Conservation (phyloP, 92 coral and sea anemone genomes). For the Umimayanthus chanpuru region DNA sequence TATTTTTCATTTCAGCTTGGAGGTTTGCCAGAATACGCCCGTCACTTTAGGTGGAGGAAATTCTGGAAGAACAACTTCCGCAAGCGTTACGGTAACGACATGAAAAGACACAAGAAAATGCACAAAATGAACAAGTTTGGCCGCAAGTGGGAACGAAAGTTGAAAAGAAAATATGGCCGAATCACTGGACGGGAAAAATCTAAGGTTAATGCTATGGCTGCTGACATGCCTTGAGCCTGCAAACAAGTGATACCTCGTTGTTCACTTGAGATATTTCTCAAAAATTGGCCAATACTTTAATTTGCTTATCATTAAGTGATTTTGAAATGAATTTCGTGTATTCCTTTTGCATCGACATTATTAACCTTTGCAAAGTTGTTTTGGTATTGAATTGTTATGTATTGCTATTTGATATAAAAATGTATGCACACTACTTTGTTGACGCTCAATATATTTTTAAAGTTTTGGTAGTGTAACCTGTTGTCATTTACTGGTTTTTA, state of each 20-base stretch:
- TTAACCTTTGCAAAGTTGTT: not conserved
- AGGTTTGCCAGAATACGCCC: not conserved
- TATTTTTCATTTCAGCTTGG: not conserved
- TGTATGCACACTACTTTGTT: not conserved
- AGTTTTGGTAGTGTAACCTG: not conserved
- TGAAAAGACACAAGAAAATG: slow-evolving; percentile 22
- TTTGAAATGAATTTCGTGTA: not conserved
- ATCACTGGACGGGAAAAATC: slow-evolving; percentile 13
- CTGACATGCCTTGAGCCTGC: slow-evolving; percentile 26
- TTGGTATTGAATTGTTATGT: no score
- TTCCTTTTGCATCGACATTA: no score
- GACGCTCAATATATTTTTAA: not conserved
- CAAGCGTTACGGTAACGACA: not conserved
- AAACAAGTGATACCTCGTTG: not conserved
- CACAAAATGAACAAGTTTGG: slow-evolving; percentile 34
- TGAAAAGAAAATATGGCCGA: slow-evolving; percentile 25
- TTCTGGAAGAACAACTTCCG: slow-evolving; percentile 23
- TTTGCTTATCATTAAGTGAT: not conserved
- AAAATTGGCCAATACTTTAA: not conserved
- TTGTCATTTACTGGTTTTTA: not conserved
- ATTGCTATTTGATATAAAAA: not conserved
- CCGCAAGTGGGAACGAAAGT: slow-evolving; percentile 36
- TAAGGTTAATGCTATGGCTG: not conserved
- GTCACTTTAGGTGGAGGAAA: slow-evolving; percentile 1
- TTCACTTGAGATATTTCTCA: not conserved